Evolutionary conservation across 2,888 invertebrate genomes (phyloP).

Genomic region (Noctua janthina): DNA sequence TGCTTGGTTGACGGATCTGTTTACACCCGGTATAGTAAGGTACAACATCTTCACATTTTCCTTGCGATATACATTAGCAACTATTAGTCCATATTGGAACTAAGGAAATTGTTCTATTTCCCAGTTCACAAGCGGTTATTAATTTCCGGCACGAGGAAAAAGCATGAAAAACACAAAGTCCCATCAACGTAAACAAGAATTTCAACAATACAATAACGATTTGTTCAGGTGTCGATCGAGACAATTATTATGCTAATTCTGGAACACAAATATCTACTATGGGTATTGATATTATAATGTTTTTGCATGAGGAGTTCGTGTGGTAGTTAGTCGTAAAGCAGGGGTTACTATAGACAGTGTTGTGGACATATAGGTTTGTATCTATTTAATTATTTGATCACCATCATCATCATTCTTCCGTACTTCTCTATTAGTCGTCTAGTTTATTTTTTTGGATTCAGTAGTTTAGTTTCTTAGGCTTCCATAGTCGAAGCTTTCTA

Average conservation of each 20-base stretch:
- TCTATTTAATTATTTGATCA: neutral
- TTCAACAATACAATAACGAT: slow-evolving; percentile 19
- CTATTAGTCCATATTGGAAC: neutral
- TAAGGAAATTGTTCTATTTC: neutral
- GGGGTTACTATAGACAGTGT: slow-evolving; percentile 2
- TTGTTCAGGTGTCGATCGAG: slow-evolving; percentile 55
- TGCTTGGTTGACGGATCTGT: too few species aligned
- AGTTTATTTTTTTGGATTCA: neutral
- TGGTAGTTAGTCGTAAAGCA: slow-evolving; percentile 6
- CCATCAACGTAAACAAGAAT: neutral
- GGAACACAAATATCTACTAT: slow-evolving; percentile 19
- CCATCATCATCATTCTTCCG: neutral
- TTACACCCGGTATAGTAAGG: neutral
- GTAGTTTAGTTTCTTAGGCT: too few species aligned
- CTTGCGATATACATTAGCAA: neutral
- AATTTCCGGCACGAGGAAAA: neutral
- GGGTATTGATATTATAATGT: slow-evolving; percentile 8
- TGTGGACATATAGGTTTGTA: slow-evolving; percentile 7
- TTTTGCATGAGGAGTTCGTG: neutral
- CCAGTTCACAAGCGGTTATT: neutral
- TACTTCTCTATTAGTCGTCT: neutral
- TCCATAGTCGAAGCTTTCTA: too few species aligned
- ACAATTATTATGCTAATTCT: slow-evolving; percentile 58
- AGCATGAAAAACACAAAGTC: neutral
- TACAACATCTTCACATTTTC: neutral